Base-by-base conservation (phyloP, 2,888 invertebrate species). In the Habrosyne pyritoides region DNA sequence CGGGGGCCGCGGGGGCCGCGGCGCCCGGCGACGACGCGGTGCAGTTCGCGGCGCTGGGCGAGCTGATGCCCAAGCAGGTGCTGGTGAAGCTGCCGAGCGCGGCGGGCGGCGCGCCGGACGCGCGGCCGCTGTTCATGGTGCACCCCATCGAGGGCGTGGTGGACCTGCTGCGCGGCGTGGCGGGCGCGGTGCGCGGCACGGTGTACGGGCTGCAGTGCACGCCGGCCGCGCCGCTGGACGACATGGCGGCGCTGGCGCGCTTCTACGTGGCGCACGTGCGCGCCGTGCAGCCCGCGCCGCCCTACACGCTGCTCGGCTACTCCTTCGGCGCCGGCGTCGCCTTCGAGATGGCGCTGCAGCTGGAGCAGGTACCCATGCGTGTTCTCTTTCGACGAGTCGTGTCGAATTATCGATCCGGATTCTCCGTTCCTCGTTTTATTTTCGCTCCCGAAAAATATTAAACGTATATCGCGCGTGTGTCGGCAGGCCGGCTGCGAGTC, bases 321-420 rank as follows among this genome's bases (percentile, higher is more conserved):
- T 99, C 99, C 0, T 99, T 97, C 87, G 99, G 99, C 61, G 97
- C 98, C 47, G 95, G 96, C 70, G 96, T 99, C 33, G 98, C 98
- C 18, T 97, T 98, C 84, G 99, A 99, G 93, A 99, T 99, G 95
- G 97, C 97, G 24, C 89, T 96, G 30, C 96, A 97, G 81, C 91
- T 99, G 54, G 97, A 98, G 81, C 89, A 93, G 66, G 89, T 87
- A 22, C 10, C 28, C 2, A 2, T 21, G 1, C 47, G 21, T 21
- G 2, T 1, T 4, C 42, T 2, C 21, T 21, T 5, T 7, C n/a
- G n/a, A n/a, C n/a, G n/a, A n/a, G n/a, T n/a, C n/a, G n/a, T n/a
- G n/a, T n/a, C n/a, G n/a, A n/a, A n/a, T n/a, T n/a, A n/a, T n/a
- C n/a, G n/a, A n/a, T n/a, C n/a, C n/a, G n/a, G n/a, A n/a, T n/a